Base-by-base conservation (phyloP, 1,140 invertebrate genomes). In the Anoplolepis gracilipes region DNA sequence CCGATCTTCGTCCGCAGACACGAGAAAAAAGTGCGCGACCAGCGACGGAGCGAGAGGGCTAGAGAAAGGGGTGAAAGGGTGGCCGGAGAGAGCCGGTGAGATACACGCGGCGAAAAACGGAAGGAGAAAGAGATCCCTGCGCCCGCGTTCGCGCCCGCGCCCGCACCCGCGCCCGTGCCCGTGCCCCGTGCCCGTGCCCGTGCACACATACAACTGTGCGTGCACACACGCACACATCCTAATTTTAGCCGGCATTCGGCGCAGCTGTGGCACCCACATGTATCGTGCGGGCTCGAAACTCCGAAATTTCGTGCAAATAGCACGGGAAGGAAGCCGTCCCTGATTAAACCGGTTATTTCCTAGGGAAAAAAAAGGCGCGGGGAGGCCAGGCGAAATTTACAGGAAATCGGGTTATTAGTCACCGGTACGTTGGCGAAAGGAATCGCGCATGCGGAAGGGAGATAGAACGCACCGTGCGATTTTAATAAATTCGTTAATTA, bases 181-280 rank as follows among this genome's bases (percentile, higher is more conserved):
- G 72, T 69, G 57, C n/a, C 16, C 25, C 86, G 75, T n/a, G 28
- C 28, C 33, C 57, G 49, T 30, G 55, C 62, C 65, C 61, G 72
- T 69, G 57, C 59, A 69, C 76, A 62, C 55, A 79, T 36, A 59
- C 11, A 0, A 2, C 4, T 59, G 39, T 36, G 55, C 64, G n/a
- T 67, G 62, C 84, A 49, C 76, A 42, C 36, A 53, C 67, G 67
- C 61, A 64, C 79, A 81, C 33, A 93, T 93, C 88, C 92, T 93
- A 93, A 93, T 93, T 93, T 92, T 87, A 90, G 84, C 85, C 87
- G 91, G 92, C 89, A 90, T 93, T 93, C 88, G 88, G 87, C 92
- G 92, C 92, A 93, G 92, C 92, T 93, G 92, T 92, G 92, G 90
- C 89, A 91, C 82, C 91, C 90, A 84, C 87, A 87, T 90, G 90